Evolutionary conservation across 2,113 vertebrate genomes (phyloP).

Genomic region (Urocitellus parryii): DNA sequence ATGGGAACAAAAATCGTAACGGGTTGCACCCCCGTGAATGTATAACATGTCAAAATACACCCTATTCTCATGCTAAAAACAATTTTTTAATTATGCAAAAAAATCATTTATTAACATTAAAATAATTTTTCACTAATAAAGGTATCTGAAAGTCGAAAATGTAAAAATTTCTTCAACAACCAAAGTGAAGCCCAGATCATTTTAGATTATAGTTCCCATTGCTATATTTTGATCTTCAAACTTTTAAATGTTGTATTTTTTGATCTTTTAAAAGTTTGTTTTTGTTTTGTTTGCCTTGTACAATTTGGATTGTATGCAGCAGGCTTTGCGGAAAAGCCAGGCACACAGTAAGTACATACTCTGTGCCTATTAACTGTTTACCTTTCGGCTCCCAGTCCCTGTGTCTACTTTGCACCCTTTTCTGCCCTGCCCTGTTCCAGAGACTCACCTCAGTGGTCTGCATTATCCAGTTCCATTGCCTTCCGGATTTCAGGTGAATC

Average conservation of each 20-base stretch:
- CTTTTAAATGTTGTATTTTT: not conserved
- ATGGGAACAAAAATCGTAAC: no score
- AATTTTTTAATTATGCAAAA: no score
- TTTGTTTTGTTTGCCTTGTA: not conserved
- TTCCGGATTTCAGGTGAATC: not conserved
- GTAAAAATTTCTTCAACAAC: not conserved
- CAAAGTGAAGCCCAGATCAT: not conserved
- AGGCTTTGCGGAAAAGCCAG: not conserved
- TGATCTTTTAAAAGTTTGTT: not conserved
- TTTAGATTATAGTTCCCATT: not conserved
- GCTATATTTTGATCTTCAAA: not conserved
- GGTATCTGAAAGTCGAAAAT: not conserved
- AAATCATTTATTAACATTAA: not conserved
- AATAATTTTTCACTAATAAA: not conserved
- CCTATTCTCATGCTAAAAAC: no score
- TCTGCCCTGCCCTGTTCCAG: no score
- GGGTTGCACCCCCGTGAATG: no score
- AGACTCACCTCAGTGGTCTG: not conserved
- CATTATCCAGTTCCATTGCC: no score
- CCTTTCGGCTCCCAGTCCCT: no score
- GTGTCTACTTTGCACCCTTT: not conserved
- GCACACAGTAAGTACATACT: not conserved
- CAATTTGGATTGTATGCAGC: not conserved
- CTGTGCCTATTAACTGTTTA: no score
- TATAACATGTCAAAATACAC: no score